phyloP scores from a whole-genome alignment of 1,140 invertebrate genomes.

The Drosophila littoralis region DNA sequence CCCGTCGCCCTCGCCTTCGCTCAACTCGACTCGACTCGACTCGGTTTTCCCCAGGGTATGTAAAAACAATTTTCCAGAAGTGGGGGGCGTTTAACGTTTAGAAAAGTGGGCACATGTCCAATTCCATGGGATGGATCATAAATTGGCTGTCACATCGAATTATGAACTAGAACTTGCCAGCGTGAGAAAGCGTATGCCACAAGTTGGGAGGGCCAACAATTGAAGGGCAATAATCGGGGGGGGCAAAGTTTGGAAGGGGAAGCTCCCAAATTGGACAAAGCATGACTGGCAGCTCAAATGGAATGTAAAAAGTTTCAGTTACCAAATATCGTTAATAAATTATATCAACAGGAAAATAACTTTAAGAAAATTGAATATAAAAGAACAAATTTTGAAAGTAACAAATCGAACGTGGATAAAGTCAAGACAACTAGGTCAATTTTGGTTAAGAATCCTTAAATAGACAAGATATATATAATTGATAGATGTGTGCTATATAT shows the following conservation, averaged over 20 bases:
- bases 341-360: no score
- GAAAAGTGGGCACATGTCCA: slow-evolving; percentile 45
- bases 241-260: background rate
- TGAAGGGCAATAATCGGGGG: background rate
- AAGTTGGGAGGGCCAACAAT: background rate
- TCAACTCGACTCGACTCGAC: background rate
- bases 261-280: no score
- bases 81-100: slow-evolving; percentile 25
- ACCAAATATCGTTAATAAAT: no score
- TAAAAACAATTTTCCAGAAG: slow-evolving; percentile 15
- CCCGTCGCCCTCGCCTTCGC: background rate
- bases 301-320: no score
- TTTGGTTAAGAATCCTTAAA: no score
- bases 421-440: no score
- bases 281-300: no score
- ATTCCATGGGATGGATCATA: slow-evolving; percentile 44
- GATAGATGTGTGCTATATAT: no score
- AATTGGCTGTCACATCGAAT: slow-evolving; percentile 44
- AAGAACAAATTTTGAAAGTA: no score
- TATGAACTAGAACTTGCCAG: slow-evolving; percentile 41
- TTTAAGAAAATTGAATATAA: no score
- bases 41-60: slow-evolving; percentile 26
- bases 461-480: no score
- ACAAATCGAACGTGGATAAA: no score
- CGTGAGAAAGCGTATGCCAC: slow-evolving; percentile 33